Evolutionary conservation across 2,797 vertebrate genomes (phyloP), one percentile per base, ranked within the genome.

Genomic region (Eupleurogrammus muticus): DNA sequence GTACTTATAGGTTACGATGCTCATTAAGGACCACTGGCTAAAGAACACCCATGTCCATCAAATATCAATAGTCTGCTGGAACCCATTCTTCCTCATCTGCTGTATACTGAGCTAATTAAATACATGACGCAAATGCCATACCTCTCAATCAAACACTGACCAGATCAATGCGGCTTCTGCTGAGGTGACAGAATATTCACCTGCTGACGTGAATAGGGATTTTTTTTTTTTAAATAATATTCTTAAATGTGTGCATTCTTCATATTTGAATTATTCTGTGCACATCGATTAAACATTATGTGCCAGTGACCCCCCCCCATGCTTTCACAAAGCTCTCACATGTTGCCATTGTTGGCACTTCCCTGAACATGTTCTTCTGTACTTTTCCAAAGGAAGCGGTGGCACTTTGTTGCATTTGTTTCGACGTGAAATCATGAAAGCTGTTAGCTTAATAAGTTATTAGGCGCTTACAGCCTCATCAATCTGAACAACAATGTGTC

Each of bases 31-130:
- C 36, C 28, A n/a, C 59, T 36, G 56, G 63, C 49, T 54, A 47
- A 66, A 82, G 76, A 80, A 81, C 73, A 65, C 2, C 5, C 34
- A n/a, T 71, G 79, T 78, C 71, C 47, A 52, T 82, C 79, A 76
- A 66, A 73, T 40, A 78, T 74, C 56, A 56, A 48, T 52, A 60
- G 63, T 55, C 44, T 60, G 73, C 51, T 47, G 50, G 46, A 63
- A 66, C 20, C 49, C 10, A n/a, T 62, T 73, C 65, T 58, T 54
- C 65, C 52, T 70, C 54, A 10, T 46, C 59, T 52, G 60, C 59
- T 73, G 66, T 35, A 58, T 51, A 72, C 51, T 64, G 21, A 65
- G 60, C 35, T 71, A 66, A 82, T 77, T 77, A 75, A 75, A 77
- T 55, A 66, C 57, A 77, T 55, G 64, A 47, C 51, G 66, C 46